Evolutionary conservation across 2,113 vertebrate genomes (phyloP).

Genomic region (Chunga burmeisteri): DNA sequence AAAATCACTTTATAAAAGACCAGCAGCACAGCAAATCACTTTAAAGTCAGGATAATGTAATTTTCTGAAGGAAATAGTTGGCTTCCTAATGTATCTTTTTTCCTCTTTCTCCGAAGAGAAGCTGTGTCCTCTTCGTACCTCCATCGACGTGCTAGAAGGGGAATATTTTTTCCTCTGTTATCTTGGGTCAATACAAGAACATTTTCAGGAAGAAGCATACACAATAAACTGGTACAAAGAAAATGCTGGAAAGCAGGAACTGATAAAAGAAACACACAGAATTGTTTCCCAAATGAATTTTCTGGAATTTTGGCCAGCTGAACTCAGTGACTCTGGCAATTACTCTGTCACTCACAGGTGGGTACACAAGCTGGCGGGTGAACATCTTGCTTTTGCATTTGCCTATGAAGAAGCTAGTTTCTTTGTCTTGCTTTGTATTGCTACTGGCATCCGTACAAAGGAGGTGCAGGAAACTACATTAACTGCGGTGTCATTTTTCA

Average conservation of each 20-base stretch:
- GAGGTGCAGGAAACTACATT: neutral
- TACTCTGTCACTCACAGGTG: slow-evolving; percentile 69
- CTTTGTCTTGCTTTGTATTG: neutral
- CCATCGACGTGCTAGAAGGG: slow-evolving; percentile 62
- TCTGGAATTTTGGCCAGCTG: slow-evolving; percentile 77
- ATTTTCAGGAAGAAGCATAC: neutral
- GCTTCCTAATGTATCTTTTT: neutral
- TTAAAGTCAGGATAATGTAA: neutral
- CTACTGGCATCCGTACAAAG: neutral
- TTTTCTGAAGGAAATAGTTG: neutral
- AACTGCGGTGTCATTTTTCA: neutral
- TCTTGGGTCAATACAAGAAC: neutral
- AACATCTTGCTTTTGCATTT: neutral
- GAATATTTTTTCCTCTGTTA: slow-evolving; percentile 73
- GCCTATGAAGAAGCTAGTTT: neutral
- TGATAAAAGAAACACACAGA: slow-evolving; percentile 32
- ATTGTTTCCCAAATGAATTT: slow-evolving; percentile 2
- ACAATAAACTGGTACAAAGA: slow-evolving; percentile 61
- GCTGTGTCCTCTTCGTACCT: slow-evolving; percentile 11
- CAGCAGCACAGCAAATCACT: neutral
- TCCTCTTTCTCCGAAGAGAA: neutral
- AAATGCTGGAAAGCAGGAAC: neutral
- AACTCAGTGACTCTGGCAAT: slow-evolving; percentile 65
- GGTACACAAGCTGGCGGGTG: neutral
- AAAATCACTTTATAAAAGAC: neutral